These are phyloP conservation scores for Ceyx melanurus DNA, from an alignment of 2,113 vertebrate genomes.

Conservation along the genomic window DNA sequence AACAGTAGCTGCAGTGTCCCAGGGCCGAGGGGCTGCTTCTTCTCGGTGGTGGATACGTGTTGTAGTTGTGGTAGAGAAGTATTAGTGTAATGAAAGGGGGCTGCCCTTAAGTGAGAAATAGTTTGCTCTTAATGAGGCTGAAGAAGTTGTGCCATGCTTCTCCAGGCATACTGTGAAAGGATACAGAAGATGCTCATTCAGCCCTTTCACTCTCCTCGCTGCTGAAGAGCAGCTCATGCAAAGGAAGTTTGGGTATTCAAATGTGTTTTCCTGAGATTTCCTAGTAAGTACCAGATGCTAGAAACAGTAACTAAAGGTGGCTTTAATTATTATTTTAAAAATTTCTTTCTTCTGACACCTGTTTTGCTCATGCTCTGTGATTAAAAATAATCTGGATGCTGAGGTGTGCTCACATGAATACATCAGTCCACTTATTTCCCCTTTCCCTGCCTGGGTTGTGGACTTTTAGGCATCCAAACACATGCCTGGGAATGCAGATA, in stretches of 20 bases:
- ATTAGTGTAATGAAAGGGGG: neutral
- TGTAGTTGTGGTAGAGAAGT: neutral
- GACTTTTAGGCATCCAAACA: neutral
- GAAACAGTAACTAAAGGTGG: neutral
- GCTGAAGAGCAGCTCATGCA: neutral
- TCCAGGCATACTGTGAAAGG: neutral
- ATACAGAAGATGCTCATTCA: neutral
- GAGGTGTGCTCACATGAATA: neutral
- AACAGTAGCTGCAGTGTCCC: conserved; percentile 92
- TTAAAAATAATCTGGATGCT: neutral
- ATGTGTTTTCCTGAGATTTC: neutral
- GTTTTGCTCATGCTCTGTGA: neutral
- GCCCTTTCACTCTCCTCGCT: neutral
- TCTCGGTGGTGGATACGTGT: neutral
- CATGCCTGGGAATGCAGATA: fast-evolving
- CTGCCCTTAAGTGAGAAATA: neutral
- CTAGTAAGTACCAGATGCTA: neutral
- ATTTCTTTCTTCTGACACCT: neutral
- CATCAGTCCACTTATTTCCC: neutral
- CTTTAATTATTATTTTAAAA: neutral
- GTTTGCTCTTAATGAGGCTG: neutral
- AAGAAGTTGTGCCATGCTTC: neutral
- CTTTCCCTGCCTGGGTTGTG: fast-evolving
- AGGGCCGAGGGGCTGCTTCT: conserved; percentile 75
- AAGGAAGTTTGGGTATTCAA: neutral